Evolutionary conservation across 2,113 vertebrate genomes (phyloP).

Genomic region (Felis chaus): DNA sequence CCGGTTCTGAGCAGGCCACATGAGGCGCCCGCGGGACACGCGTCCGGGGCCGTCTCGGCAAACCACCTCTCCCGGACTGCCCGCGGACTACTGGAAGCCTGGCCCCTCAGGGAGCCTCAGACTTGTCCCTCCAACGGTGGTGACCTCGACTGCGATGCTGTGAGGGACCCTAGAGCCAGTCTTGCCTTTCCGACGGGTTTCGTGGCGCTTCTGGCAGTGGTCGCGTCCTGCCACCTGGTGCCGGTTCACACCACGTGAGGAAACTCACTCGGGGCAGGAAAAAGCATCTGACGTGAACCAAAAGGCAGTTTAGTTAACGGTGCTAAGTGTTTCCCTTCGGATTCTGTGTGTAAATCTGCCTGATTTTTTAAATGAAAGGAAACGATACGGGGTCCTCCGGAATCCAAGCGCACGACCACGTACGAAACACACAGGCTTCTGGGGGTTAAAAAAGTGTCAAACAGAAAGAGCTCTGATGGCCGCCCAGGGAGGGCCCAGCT

Average conservation of each 20-base stretch:
- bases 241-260: accelerated
- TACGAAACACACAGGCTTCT: background rate
- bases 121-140: accelerated
- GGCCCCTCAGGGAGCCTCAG: background rate
- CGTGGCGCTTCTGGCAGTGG: too few species aligned
- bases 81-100: accelerated
- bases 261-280: background rate
- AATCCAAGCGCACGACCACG: background rate
- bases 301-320: background rate
- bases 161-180: too few species aligned
- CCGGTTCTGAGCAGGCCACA: background rate
- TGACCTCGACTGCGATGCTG: accelerated
- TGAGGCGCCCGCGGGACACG: background rate
- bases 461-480: background rate
- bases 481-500: too few species aligned
- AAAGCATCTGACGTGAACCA: accelerated
- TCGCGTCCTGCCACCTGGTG: accelerated
- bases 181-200: background rate
- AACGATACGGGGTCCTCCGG: accelerated
- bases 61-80: background rate
- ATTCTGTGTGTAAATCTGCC: background rate
- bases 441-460: background rate
- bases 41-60: background rate
- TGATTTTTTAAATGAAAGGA: background rate
- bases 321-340: background rate